phyloP scores from a whole-genome alignment of 2,797 vertebrate genomes.

The Melanogrammus aeglefinus region DNA sequence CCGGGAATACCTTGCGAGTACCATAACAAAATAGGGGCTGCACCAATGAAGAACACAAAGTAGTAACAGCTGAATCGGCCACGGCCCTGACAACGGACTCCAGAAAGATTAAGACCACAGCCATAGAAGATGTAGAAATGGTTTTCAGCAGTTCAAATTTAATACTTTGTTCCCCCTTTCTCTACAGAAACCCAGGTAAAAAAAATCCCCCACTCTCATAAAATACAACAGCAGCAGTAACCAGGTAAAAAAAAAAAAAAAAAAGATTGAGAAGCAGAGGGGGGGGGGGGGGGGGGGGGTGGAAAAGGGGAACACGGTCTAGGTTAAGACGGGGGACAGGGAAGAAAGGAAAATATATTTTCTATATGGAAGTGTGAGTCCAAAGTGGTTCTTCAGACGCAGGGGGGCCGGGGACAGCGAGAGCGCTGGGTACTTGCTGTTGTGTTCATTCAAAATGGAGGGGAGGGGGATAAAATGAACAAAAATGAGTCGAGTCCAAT shows the following conservation, averaged over 20 bases:
- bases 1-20: background rate
- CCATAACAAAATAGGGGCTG: background rate
- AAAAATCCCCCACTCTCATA: conserved; percentile 91
- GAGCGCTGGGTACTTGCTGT: conserved; percentile 79
- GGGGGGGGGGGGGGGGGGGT: conserved; percentile 48
- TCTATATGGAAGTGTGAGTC: conserved; percentile 71
- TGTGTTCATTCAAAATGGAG: conserved; percentile 79
- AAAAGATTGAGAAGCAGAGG: conserved; percentile 61
- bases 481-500: conserved; percentile 76
- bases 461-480: conserved; percentile 54
- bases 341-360: conserved; percentile 74
- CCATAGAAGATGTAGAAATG: conserved; percentile 70
- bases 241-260: conserved; percentile 88
- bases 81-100: conserved; percentile 18
- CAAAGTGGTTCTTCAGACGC: conserved; percentile 74
- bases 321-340: conserved; percentile 39
- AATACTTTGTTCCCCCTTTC: conserved; percentile 82
- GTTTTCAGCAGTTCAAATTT: conserved; percentile 83
- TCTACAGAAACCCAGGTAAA: conserved; percentile 95
- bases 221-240: conserved; percentile 99
- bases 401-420: conserved; percentile 64
- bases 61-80: background rate
- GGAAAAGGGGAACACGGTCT: conserved; percentile 23
- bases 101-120: conserved; percentile 63
- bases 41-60: background rate